These are phyloP conservation scores for Polypedilum pembai DNA, from an alignment of 1,140 invertebrate species.

Conservation along the genomic window DNA sequence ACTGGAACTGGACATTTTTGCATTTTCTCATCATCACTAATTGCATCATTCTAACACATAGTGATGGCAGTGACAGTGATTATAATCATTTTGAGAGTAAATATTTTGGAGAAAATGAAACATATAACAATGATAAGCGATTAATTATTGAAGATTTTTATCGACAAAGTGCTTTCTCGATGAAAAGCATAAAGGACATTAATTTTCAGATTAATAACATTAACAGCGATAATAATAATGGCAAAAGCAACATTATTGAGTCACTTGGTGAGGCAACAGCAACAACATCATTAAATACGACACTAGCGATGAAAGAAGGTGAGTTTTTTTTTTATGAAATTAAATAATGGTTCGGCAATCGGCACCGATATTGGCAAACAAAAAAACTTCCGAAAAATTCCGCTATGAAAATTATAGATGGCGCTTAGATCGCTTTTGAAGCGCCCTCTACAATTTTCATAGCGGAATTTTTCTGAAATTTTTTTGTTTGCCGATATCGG, in stretches of 20 bases:
- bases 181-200: neutral
- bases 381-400: no score
- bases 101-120: slow-evolving; percentile 27
- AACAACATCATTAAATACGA: neutral
- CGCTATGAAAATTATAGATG: no score
- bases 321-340: no score
- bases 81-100: slow-evolving; percentile 23
- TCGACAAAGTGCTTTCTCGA: slow-evolving; percentile 2
- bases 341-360: no score
- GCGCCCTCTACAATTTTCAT: no score
- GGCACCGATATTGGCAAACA: no score
- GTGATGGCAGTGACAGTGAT: neutral
- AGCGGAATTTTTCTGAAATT: no score
- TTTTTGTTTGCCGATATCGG: no score
- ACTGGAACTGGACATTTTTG: slow-evolving; percentile 7
- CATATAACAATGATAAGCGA: slow-evolving; percentile 17
- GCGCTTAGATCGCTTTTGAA: no score
- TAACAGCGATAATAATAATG: neutral
- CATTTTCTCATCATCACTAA: slow-evolving; percentile 1
- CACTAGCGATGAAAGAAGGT: neutral
- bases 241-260: neutral
- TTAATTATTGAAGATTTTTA: slow-evolving; percentile 21
- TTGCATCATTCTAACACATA: neutral
- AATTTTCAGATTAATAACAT: slow-evolving; percentile 14
- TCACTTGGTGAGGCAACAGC: neutral